Evolutionary conservation across 2,113 vertebrate species (phyloP).

Genomic region (Scalopus aquaticus): DNA sequence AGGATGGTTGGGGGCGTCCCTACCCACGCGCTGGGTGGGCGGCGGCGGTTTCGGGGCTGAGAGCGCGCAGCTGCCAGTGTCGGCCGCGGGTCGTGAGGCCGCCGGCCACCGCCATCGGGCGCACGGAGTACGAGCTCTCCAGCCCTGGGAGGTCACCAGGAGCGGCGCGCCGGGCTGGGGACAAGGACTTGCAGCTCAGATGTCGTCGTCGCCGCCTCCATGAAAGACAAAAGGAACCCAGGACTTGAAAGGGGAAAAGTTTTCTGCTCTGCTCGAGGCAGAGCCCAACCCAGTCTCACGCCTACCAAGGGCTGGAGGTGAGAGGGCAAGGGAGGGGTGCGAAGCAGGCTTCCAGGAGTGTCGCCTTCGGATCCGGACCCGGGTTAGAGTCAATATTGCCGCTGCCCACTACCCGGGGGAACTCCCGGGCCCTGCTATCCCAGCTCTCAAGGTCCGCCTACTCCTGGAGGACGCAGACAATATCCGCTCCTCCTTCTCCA

Average conservation of each 20-base stretch:
- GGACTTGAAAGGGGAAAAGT: slow-evolving; percentile 56
- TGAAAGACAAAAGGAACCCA: slow-evolving; percentile 58
- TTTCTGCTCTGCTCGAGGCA: slow-evolving; percentile 3
- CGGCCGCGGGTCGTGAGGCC: background rate
- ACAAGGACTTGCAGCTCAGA: background rate
- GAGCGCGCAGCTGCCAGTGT: background rate
- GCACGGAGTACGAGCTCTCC: background rate
- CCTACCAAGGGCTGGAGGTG: background rate
- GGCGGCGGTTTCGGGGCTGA: background rate
- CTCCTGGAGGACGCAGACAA: background rate
- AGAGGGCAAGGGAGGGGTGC: background rate
- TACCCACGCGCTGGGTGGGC: slow-evolving; percentile 9
- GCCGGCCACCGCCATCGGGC: background rate
- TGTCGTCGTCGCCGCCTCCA: background rate
- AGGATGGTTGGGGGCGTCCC: background rate
- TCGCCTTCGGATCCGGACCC: background rate
- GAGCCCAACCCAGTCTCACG: background rate
- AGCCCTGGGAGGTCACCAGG: background rate
- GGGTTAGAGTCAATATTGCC: background rate
- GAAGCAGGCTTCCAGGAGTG: background rate
- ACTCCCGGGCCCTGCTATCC: background rate
- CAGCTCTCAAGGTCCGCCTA: background rate
- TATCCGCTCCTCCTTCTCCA: background rate
- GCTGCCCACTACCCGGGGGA: slow-evolving; percentile 1
- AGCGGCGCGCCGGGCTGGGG: background rate